A percentile compares a stretch with the other conserved stretches of the same genome.
phyloP scores from a whole-genome alignment of 1,140 invertebrate genomes.

The Nasonia vitripennis region DNA sequence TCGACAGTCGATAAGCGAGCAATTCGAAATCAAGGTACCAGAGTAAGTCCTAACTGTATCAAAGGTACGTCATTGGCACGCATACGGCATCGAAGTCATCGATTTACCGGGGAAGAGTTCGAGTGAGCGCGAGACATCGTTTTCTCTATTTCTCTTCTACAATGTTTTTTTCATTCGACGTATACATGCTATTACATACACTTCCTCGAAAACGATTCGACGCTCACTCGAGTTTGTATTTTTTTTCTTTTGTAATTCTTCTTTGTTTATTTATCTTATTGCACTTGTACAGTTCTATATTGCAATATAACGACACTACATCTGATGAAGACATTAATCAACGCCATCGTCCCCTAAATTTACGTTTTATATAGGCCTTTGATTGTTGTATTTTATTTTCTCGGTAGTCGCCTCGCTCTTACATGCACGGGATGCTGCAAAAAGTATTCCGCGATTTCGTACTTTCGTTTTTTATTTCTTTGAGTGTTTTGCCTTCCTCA shows the following conservation, averaged over 20 bases:
- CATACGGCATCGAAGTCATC: slow-evolving; percentile 55
- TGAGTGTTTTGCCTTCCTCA: slow-evolving; percentile 26
- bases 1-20: neutral
- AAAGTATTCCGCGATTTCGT: slow-evolving; percentile 53
- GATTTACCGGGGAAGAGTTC: slow-evolving; percentile 50
- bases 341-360: slow-evolving; percentile 55
- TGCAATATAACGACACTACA: slow-evolving; percentile 55
- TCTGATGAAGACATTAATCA: slow-evolving; percentile 61
- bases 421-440: slow-evolving; percentile 38
- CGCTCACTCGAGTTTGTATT: slow-evolving; percentile 44
- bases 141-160: neutral
- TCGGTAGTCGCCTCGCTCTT: neutral
- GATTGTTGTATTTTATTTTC: slow-evolving; percentile 58
- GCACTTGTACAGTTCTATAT: slow-evolving; percentile 51
- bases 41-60: slow-evolving; percentile 48
- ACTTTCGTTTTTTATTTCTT: slow-evolving; percentile 45
- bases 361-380: slow-evolving; percentile 65
- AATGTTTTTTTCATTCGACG: neutral
- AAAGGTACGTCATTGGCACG: slow-evolving; percentile 54
- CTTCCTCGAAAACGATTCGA: neutral
- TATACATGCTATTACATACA: neutral
- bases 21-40: slow-evolving; percentile 43
- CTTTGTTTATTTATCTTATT: slow-evolving; percentile 42
- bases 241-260: slow-evolving; percentile 37
- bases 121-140: slow-evolving; percentile 30